Evolutionary conservation across 2,797 vertebrate genomes (phyloP).

Genomic region (Argya squamiceps): DNA sequence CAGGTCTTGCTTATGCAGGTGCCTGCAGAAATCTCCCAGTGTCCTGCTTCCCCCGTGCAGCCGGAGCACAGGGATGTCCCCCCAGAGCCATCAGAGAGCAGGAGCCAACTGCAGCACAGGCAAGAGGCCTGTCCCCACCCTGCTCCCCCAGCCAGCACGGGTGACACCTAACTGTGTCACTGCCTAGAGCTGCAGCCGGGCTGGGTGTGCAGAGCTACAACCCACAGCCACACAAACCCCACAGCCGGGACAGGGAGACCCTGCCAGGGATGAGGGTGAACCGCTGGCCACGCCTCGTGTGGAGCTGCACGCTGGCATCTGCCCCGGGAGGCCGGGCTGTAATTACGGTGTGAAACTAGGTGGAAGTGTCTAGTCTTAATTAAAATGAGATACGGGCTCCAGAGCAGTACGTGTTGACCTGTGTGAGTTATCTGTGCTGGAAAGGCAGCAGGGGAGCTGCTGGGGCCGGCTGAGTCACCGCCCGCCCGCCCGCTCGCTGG

Average conservation of each 20-base stretch:
- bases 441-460: background rate
- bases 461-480: background rate
- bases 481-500: rapidly evolving
- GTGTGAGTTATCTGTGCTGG: background rate
- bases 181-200: background rate
- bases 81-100: background rate
- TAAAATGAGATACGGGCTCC: background rate
- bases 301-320: background rate
- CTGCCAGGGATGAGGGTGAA: background rate
- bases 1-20: background rate
- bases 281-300: rapidly evolving
- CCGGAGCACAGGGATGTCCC: background rate
- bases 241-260: background rate
- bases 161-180: rapidly evolving
- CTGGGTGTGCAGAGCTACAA: background rate
- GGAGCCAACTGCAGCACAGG: background rate
- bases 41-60: background rate
- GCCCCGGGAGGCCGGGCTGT: background rate
- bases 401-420: rapidly evolving
- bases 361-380: constrained; percentile 15
- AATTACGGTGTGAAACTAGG: background rate
- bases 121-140: rapidly evolving
- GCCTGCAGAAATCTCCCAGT: background rate
- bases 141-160: rapidly evolving
- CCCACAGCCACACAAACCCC: background rate